Conservation (phyloP, 1,140 invertebrate genomes). For the Pemphigus obesinymphae region DNA sequence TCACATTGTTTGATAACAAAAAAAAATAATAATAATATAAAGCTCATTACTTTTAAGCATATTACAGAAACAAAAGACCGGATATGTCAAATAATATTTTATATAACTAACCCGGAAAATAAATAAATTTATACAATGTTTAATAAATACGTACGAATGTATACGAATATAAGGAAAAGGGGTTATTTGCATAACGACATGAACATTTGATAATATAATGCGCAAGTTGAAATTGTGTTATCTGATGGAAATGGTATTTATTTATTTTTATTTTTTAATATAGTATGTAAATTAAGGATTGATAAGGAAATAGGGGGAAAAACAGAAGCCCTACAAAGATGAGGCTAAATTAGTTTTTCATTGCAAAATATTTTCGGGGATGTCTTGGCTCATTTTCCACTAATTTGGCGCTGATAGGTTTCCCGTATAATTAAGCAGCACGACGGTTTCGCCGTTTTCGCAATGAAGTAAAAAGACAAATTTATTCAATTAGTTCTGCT, state of each 20-base stretch:
- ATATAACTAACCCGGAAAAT: neutral
- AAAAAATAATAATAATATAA: no score
- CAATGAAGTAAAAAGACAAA: slow-evolving; percentile 18
- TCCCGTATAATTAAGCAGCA: slow-evolving; percentile 16
- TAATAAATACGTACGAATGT: neutral
- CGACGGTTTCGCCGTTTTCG: neutral
- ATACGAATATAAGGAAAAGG: neutral
- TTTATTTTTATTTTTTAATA: neutral
- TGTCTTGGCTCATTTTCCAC: slow-evolving; percentile 22
- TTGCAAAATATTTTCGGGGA: neutral
- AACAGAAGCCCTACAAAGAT: slow-evolving; percentile 5
- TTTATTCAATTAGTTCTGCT: slow-evolving; percentile 40
- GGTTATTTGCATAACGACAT: neutral
- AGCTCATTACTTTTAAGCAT: slow-evolving; percentile 5
- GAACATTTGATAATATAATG: neutral
- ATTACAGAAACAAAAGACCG: slow-evolving; percentile 1
- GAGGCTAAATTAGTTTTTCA: slow-evolving; percentile 14
- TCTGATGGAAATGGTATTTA: neutral
- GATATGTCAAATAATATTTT: neutral
- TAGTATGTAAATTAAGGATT: slow-evolving; percentile 12
- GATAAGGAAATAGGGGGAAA: neutral
- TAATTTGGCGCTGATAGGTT: slow-evolving; percentile 26
- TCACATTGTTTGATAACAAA: neutral
- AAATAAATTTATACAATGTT: neutral
- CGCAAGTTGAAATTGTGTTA: neutral